Evolutionary conservation across 2,113 vertebrate genomes (phyloP).

Genomic region (Chaetura pelagica): DNA sequence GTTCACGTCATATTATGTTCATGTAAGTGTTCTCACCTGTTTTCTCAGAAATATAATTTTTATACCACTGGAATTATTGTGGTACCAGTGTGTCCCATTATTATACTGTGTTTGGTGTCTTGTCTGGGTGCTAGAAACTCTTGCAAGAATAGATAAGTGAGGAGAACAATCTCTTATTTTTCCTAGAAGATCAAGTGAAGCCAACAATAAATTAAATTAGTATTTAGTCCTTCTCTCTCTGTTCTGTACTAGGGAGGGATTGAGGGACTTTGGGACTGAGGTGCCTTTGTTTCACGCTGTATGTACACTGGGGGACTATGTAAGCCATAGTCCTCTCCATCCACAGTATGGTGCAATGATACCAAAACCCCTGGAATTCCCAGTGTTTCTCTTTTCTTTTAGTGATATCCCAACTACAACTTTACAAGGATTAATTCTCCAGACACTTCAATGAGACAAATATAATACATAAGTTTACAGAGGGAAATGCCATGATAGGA

Average conservation of each 20-base stretch:
- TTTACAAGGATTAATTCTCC: neutral
- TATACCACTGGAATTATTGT: neutral
- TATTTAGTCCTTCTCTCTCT: neutral
- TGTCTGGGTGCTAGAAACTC: neutral
- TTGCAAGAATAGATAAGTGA: neutral
- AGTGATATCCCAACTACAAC: neutral
- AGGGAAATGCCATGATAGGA: neutral
- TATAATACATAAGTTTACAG: neutral
- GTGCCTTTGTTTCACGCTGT: neutral
- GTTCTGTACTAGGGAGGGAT: neutral
- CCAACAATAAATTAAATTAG: neutral
- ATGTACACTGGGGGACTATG: no score
- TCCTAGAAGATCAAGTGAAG: neutral
- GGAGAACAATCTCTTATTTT: neutral
- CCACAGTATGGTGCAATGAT: neutral
- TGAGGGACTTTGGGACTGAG: accelerated
- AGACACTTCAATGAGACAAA: neutral
- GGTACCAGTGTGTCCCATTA: neutral
- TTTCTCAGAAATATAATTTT: neutral
- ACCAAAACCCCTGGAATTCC: neutral
- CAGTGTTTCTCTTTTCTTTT: neutral
- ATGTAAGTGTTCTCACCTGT: neutral
- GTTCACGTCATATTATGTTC: neutral
- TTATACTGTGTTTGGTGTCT: neutral
- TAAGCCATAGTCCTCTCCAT: no score